phyloP scores from a whole-genome alignment of 2,888 invertebrate species.

The Globia sparganii region DNA sequence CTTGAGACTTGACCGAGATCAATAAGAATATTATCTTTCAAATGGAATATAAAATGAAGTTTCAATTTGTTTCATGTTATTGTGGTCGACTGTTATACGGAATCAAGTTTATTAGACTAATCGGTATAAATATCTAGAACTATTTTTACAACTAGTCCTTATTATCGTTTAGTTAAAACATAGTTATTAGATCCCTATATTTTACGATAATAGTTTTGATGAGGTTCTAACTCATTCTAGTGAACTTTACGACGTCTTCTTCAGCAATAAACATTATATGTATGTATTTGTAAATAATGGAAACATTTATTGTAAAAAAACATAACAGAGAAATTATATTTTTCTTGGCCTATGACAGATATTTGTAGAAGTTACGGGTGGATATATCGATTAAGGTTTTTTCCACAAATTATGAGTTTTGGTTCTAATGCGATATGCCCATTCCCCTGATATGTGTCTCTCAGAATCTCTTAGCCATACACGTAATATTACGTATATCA shows the following conservation, averaged over 20 bases:
- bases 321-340: conserved; percentile 87
- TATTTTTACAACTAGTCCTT: conserved; percentile 89
- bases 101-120: conserved; percentile 75
- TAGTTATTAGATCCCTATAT: conserved; percentile 85
- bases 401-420: conserved; percentile 47
- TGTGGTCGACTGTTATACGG: conserved; percentile 67
- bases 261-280: conserved; percentile 87
- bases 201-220: conserved; percentile 81
- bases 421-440: conserved; percentile 47
- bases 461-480: conserved; percentile 59
- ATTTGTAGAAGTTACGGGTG: conserved; percentile 80
- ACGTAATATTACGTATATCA: conserved; percentile 62
- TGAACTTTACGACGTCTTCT: conserved; percentile 84
- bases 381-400: conserved; percentile 62
- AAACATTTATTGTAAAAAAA: conserved; percentile 86
- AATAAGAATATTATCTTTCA: conserved; percentile 37
- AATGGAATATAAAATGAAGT: conserved; percentile 41
- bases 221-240: conserved; percentile 81
- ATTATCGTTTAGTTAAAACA: conserved; percentile 83
- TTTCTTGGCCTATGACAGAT: conserved; percentile 86
- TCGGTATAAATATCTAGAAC: conserved; percentile 81
- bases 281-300: conserved; percentile 88
- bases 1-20: conserved; percentile 22
- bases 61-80: conserved; percentile 50
- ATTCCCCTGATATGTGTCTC: conserved; percentile 51